Base-by-base conservation (phyloP, 2,113 vertebrate species). In the Butorides virescens region DNA sequence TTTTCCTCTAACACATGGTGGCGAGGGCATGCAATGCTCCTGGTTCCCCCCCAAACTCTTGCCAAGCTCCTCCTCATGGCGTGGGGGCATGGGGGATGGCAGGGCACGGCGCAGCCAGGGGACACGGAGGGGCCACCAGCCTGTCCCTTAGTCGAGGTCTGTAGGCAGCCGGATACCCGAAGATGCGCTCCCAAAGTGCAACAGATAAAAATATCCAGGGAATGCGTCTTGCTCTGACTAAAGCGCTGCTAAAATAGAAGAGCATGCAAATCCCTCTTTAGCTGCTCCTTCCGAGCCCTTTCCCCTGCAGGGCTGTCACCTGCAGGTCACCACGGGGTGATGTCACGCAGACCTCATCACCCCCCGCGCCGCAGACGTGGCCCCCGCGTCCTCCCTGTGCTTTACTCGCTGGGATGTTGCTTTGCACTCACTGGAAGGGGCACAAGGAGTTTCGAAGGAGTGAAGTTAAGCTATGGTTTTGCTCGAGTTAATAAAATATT, bases 81-180 rank as follows among this genome's bases (percentile, higher is more conserved):
- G 0, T 0, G 4, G 21, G 30, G 15, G 7, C 32, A 16, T 3
- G 10, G 11, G 29, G 55, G 5, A 15, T 6, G 3, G 1, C 7
- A 3, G 39, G 13, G 21, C 30, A 7, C 0, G 42, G 63, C 53
- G 68, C 34, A 22, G 21, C 39, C 36, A 4, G 79, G 4, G 50
- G 65, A n/a, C 52, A 7, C 3, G 0, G 17, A 23, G 56, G 37
- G 19, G 46, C 5, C 79, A 30, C 4, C 49, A 9, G 42, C 2
- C 0, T 2, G 70, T 30, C 0, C 13, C 11, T 55, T 12, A 23
- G 34, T 17, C 1, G 5, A 30, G 78, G 39, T 61, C 32, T 29
- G 7, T 22, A 34, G 0, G 27, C 90, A 63, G 70, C 53, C 8
- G 2, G 77, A 49, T 86, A 49, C 67, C 79, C 26, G 0, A 39